Conservation (phyloP, 30 jellyfish, hydroid and myxozoan genomes). For the Morbakka virulenta region DNA sequence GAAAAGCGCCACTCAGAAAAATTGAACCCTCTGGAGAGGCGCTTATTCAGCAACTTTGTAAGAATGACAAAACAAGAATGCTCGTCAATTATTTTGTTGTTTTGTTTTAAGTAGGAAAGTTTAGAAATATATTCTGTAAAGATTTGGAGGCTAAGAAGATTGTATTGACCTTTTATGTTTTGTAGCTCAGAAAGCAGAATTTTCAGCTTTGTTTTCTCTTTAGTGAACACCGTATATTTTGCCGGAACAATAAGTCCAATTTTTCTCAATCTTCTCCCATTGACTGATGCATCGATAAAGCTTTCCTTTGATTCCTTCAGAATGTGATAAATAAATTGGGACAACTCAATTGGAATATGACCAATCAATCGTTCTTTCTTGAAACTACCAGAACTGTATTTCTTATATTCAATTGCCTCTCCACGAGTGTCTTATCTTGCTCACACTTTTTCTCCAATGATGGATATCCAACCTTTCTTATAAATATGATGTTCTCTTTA, state of each 20-base stretch:
- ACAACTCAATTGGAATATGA: not conserved
- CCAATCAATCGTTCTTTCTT: not conserved
- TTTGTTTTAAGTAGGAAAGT: too few species aligned
- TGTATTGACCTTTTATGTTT: not conserved
- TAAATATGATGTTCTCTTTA: conserved; percentile 31
- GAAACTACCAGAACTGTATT: not conserved
- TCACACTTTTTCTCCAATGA: conserved; percentile 16
- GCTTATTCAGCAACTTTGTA: too few species aligned
- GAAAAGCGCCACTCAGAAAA: too few species aligned
- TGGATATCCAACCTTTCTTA: conserved; percentile 22
- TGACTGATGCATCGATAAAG: not conserved
- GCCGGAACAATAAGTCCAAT: not conserved
- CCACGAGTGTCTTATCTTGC: conserved; percentile 11
- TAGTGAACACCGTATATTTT: not conserved
- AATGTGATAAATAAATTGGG: too few species aligned
- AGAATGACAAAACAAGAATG: too few species aligned
- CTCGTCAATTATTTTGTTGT: too few species aligned
- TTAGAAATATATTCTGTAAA: too few species aligned
- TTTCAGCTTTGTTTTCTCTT: not conserved
- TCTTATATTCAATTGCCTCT: conserved; percentile 19
- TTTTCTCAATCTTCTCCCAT: not conserved
- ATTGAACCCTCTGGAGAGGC: too few species aligned
- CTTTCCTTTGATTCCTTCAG: not conserved
- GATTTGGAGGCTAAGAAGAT: too few species aligned
- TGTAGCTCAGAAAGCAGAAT: not conserved